Percentiles rank a stretch among this genome's conserved stretches.
Conservation (phyloP, 1,140 invertebrate genomes). For the Schmidtea mediterranea region DNA sequence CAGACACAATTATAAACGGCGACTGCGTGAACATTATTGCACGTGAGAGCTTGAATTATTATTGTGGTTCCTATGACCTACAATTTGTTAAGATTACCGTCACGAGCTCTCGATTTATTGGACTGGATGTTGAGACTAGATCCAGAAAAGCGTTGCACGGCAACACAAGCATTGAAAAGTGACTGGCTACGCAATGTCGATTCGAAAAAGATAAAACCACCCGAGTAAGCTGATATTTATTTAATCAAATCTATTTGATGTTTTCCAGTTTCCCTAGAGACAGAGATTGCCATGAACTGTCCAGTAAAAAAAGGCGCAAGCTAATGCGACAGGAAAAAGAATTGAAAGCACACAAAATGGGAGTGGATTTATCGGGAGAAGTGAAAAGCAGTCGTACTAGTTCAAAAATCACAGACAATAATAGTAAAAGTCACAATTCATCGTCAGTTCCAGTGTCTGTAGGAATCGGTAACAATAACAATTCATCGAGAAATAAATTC, state of each 20-base stretch:
- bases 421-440: too few species aligned
- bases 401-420: too few species aligned
- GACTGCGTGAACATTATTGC: constrained; percentile 64
- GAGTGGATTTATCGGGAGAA: too few species aligned
- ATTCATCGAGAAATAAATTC: too few species aligned
- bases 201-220: not conserved
- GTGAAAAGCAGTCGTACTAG: too few species aligned
- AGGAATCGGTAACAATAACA: too few species aligned
- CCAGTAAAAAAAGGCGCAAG: constrained; percentile 48
- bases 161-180: constrained; percentile 67
- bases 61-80: constrained; percentile 8
- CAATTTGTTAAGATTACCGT: not conserved
- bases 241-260: not conserved
- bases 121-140: constrained; percentile 88
- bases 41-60: constrained; percentile 30
- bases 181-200: constrained; percentile 41
- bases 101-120: constrained; percentile 56
- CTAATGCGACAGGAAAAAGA: constrained; percentile 15
- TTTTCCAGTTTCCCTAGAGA: constrained; percentile 59
- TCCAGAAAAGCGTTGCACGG: constrained; percentile 66
- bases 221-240: not conserved
- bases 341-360: constrained; percentile 6
- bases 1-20: constrained; percentile 58
- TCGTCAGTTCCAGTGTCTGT: too few species aligned
- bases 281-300: constrained; percentile 96